These are phyloP conservation scores for Craseonycteris thonglongyai DNA, from an alignment of 2,113 vertebrate genomes.

Conservation along the genomic window DNA sequence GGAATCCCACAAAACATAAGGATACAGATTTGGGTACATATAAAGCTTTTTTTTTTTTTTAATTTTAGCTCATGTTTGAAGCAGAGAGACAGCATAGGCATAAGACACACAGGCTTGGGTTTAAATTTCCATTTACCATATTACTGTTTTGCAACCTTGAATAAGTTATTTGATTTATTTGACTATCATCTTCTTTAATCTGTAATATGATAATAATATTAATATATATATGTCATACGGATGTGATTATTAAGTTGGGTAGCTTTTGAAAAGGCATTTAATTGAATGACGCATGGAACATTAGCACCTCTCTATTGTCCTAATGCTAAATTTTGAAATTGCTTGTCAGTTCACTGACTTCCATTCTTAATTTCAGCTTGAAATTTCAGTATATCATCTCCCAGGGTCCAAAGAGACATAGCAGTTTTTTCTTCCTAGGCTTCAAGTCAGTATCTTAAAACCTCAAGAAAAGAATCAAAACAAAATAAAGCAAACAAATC, in stretches of 20 bases:
- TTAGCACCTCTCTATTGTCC: background rate
- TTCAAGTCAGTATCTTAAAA: slow-evolving; percentile 37
- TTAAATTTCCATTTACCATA: background rate
- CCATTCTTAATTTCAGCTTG: slow-evolving; percentile 21
- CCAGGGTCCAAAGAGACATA: slow-evolving; percentile 17
- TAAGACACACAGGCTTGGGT: background rate
- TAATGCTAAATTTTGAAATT: background rate
- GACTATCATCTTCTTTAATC: background rate
- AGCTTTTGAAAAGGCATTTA: background rate
- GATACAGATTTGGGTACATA: background rate
- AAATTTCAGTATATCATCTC: slow-evolving; percentile 14
- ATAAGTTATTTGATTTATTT: background rate
- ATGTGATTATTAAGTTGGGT: background rate
- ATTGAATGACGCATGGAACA: background rate
- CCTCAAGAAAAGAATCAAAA: slow-evolving; percentile 43
- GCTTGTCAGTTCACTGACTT: background rate
- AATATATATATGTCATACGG: background rate
- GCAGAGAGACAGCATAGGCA: background rate
- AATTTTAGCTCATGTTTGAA: background rate
- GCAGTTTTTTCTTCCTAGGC: background rate
- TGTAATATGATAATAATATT: background rate
- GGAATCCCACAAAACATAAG: background rate
- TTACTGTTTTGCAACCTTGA: background rate
- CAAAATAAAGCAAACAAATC: slow-evolving; percentile 7
- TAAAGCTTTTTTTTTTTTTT: background rate